These are phyloP conservation scores for Sinopyrophorus schimmeli DNA, from an alignment of 2,888 invertebrate genomes.

Conservation along the genomic window DNA sequence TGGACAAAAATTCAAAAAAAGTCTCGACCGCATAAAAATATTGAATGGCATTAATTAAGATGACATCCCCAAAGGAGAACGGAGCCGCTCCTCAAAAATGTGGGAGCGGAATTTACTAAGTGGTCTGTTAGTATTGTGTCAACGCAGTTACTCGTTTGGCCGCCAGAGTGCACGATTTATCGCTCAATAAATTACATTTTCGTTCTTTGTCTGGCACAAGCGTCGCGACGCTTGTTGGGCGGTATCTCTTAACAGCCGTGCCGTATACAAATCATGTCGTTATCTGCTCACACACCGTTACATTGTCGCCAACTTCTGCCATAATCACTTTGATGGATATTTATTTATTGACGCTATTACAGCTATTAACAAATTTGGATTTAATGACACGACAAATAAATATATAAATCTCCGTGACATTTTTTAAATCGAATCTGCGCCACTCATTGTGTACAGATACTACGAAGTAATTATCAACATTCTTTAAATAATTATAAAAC, in stretches of 20 bases:
- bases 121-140: conserved; percentile 57
- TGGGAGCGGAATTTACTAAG: conserved; percentile 36
- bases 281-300: conserved; percentile 44
- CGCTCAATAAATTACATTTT: conserved; percentile 55
- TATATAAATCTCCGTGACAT: too few relatives aligned
- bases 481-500: too few relatives aligned
- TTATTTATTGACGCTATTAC: conserved; percentile 48
- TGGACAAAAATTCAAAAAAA: conserved; percentile 4
- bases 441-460: too few relatives aligned
- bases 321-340: conserved; percentile 50
- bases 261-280: conserved; percentile 50
- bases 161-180: conserved; percentile 56
- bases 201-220: conserved; percentile 49
- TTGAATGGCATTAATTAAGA: conserved; percentile 28
- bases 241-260: conserved; percentile 44
- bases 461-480: too few relatives aligned
- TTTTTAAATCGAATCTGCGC: too few relatives aligned
- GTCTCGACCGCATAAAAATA: too few relatives aligned
- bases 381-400: too few relatives aligned
- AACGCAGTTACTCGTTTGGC: conserved; percentile 55
- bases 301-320: conserved; percentile 49
- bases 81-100: conserved; percentile 19
- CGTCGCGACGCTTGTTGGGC: conserved; percentile 36
- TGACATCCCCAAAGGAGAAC: conserved; percentile 6
- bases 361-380: conserved; percentile 26